These are phyloP conservation scores for Embiotoca jacksoni DNA, from an alignment of 2,113 vertebrate genomes.

Conservation along the genomic window DNA sequence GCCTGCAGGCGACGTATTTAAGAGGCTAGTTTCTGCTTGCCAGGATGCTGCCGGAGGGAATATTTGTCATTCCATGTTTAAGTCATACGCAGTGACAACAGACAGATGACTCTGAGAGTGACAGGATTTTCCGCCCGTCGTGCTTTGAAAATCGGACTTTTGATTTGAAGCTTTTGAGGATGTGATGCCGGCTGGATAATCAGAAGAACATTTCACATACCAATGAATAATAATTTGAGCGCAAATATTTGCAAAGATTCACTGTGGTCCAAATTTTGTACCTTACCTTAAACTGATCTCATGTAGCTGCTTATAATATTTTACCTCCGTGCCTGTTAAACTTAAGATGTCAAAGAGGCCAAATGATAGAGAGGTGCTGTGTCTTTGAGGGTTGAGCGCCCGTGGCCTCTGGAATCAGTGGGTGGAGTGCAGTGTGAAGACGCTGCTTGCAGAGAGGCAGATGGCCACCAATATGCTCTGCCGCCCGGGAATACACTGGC, in stretches of 20 bases:
- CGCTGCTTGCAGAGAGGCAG: constrained; percentile 62
- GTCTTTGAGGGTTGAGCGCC: constrained; percentile 35
- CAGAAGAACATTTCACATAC: background rate
- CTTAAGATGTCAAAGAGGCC: constrained; percentile 24
- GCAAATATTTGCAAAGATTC: background rate
- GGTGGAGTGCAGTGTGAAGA: constrained; percentile 52
- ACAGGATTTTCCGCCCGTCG: constrained; percentile 39
- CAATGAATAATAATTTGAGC: background rate
- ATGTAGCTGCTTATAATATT: background rate
- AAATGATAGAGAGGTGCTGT: constrained; percentile 26
- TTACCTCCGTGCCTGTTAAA: background rate
- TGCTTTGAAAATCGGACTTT: constrained; percentile 10
- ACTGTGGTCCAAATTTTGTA: background rate
- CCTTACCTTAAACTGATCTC: background rate
- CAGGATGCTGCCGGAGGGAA: constrained; percentile 55
- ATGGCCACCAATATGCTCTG: constrained; percentile 74
- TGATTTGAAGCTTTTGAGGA: constrained; percentile 4
- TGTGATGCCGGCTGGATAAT: background rate
- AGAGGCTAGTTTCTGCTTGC: constrained; percentile 67
- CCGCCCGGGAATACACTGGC: constrained; percentile 62
- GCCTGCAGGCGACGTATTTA: constrained; percentile 59
- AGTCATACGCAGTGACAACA: constrained; percentile 61
- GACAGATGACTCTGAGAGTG: constrained; percentile 58
- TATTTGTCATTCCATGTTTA: constrained; percentile 65
- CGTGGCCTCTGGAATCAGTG: constrained; percentile 50